Evolutionary conservation across 1,140 invertebrate genomes (phyloP), one percentile per base, ranked within the genome.

Genomic region (Linepithema humile): DNA sequence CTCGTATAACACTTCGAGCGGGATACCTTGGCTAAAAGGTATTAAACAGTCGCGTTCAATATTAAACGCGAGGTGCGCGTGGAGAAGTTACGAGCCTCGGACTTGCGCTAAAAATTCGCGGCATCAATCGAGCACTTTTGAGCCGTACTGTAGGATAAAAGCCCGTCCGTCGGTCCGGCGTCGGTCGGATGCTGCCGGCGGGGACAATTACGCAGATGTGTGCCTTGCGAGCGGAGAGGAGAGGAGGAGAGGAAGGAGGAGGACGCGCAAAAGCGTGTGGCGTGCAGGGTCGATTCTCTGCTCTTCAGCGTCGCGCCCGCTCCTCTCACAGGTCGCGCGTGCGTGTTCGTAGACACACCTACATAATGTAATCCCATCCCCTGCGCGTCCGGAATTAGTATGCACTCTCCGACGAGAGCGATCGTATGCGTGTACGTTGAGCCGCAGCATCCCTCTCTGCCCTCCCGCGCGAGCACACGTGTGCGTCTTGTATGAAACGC

Each of bases 201-300:
- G 94, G 93, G 93, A 94, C 94, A 94, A 94, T 94, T 94, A 94
- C 94, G 93, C 94, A 94, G 93, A 94, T 94, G 93, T 91, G 91
- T 91, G 91, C 90, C 91, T 86, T 80, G 75, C 70, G 64, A 20
- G 43, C 43, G 23, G 75, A 69, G 64, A 45, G 88, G 73, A 82
- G n/a, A n/a, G n/a, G n/a, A n/a, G n/a, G n/a, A n/a, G n/a, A n/a
- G n/a, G n/a, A n/a, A n/a, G 67, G 70, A 83, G 85, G 72, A 77
- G 85, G 90, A 88, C 91, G 91, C 87, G 90, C 83, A 90, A 78
- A 78, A 90, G 90, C 88, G 85, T 91, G 87, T 91, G 88, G 89
- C 91, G 87, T 90, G 89, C 88, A 90, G 88, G 89, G 78, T 83
- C 55, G 45, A 77, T 75, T 80, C 38, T 35, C 75, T 78, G n/a